phyloP scores from a whole-genome alignment of 2,113 vertebrate genomes.

The Typhlomys cinereus region DNA sequence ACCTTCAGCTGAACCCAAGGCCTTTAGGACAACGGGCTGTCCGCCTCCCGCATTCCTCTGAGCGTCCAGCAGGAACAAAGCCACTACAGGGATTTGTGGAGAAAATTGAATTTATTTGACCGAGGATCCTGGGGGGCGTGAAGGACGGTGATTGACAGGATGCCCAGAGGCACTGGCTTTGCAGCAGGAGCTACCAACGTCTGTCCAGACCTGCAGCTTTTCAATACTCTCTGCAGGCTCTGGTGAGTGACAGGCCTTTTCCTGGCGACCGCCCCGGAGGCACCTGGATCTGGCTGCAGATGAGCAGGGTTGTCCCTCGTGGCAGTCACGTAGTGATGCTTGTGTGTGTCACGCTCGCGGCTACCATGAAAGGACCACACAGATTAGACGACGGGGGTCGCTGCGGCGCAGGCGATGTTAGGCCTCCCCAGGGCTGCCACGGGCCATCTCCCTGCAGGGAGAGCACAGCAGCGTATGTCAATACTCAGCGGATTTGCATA shows the following conservation, averaged over 20 bases:
- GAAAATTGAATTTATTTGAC: background rate
- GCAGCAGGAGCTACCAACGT: no score
- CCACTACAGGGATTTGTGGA: background rate
- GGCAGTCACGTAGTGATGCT: background rate
- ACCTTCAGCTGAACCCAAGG: background rate
- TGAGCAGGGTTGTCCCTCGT: background rate
- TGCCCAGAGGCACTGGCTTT: background rate
- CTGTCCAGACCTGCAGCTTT: background rate
- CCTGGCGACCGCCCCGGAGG: background rate
- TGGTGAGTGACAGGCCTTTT: background rate
- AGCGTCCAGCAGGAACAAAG: background rate
- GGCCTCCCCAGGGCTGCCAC: constrained; percentile 40
- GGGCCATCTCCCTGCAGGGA: constrained; percentile 31
- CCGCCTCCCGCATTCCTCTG: background rate
- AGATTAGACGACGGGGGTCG: constrained; percentile 28
- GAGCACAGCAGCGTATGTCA: constrained; percentile 36
- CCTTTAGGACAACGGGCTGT: background rate
- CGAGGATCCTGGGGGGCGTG: background rate
- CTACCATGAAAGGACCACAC: background rate
- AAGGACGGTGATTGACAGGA: background rate
- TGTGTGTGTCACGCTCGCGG: background rate
- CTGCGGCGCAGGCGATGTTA: constrained; percentile 9
- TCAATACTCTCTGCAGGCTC: background rate
- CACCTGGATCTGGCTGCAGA: background rate
- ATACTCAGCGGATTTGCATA: constrained; percentile 47